Evolutionary conservation across 2,113 vertebrate genomes (phyloP).

Genomic region (Thalassarche chlororhynchos): DNA sequence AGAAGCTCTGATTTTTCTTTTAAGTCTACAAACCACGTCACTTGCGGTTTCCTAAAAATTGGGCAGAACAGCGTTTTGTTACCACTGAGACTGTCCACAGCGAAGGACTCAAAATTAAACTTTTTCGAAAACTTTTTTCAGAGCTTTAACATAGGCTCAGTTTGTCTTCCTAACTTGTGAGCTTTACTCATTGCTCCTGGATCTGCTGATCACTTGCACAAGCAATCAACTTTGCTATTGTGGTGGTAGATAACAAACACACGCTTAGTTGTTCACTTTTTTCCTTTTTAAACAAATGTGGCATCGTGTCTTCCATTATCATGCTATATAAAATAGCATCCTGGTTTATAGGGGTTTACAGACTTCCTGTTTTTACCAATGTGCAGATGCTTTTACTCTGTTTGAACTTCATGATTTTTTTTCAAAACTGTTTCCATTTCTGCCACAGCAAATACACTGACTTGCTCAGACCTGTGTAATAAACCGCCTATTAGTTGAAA

Average conservation of each 20-base stretch:
- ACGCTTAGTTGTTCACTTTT: not conserved
- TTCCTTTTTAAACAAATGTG: not conserved
- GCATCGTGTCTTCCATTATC: not conserved
- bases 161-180: not conserved
- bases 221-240: not conserved
- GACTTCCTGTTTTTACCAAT: slow-evolving; percentile 24
- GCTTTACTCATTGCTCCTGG: not conserved
- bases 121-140: not conserved
- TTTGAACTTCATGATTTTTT: not conserved
- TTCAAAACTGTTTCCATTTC: not conserved
- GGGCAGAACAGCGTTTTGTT: not conserved
- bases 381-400: not conserved
- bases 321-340: not conserved
- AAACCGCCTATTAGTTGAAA: not conserved
- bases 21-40: not conserved
- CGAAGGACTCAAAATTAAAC: not conserved
- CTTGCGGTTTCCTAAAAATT: not conserved
- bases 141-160: rapidly evolving
- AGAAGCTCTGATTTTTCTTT: not conserved
- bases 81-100: not conserved
- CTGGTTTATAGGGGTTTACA: not conserved
- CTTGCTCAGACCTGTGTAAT: not conserved
- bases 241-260: not conserved
- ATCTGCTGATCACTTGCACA: not conserved
- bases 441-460: not conserved